These are phyloP conservation scores for Phoenicopterus ruber DNA, from an alignment of 2,113 vertebrate species.

Conservation along the genomic window DNA sequence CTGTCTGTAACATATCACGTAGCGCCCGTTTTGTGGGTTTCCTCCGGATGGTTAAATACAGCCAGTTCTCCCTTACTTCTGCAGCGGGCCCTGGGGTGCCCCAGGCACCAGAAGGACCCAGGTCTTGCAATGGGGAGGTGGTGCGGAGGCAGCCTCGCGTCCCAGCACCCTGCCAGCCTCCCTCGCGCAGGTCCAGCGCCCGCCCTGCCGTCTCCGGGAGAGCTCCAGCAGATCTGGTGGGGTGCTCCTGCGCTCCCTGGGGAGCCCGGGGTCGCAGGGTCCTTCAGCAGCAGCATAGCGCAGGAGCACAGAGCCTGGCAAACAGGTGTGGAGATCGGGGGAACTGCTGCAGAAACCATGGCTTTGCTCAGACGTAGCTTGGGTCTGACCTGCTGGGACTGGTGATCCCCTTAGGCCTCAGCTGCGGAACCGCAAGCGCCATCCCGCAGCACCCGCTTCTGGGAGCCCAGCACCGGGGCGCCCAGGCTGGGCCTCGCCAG, in stretches of 20 bases:
- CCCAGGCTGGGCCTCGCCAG: not conserved
- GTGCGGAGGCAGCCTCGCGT: not conserved
- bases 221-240: not conserved
- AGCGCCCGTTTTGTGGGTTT: not conserved
- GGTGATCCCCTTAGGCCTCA: not conserved
- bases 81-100: not conserved
- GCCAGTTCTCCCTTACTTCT: not conserved
- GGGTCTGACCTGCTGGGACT: too few relatives aligned
- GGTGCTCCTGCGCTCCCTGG: not conserved
- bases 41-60: not conserved
- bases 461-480: not conserved
- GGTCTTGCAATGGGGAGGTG: not conserved
- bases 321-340: accelerated
- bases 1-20: accelerated
- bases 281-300: not conserved
- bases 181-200: accelerated
- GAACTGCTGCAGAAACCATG: not conserved
- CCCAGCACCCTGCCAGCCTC: not conserved
- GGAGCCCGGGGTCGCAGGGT: not conserved
- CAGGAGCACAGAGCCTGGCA: too few relatives aligned
- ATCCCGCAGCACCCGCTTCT: not conserved
- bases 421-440: not conserved
- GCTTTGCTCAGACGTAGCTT: not conserved
- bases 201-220: too few relatives aligned
- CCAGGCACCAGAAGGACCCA: not conserved